Conservation (phyloP, 2,888 invertebrate species). For the Apamea anceps region DNA sequence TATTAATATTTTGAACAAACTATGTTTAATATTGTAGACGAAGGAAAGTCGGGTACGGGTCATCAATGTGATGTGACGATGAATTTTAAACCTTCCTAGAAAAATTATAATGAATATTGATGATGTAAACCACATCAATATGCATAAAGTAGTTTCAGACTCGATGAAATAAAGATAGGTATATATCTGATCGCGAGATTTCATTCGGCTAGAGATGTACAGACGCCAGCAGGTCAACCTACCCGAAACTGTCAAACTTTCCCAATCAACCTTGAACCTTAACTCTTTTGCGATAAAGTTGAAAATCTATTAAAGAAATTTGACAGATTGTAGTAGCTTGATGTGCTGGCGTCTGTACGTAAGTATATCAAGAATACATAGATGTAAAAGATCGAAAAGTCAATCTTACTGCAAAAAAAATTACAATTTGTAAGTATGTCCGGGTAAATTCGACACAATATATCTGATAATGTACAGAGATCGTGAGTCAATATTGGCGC, state of each 20-base stretch:
- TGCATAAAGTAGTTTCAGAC: not conserved
- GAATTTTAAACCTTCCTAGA: not conserved
- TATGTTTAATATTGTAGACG: not conserved
- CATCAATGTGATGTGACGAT: not conserved
- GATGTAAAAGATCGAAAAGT: constrained; percentile 54
- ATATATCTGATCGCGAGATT: not conserved
- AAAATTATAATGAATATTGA: not conserved
- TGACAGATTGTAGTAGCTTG: no score
- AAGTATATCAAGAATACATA: not conserved
- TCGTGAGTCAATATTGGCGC: constrained; percentile 75
- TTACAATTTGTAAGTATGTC: not conserved
- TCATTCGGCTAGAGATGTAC: constrained; percentile 2
- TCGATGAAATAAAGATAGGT: not conserved
- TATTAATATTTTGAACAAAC: not conserved
- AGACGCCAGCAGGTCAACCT: no score
- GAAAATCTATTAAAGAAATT: no score
- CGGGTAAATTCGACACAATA: constrained; percentile 70
- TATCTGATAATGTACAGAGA: constrained; percentile 71
- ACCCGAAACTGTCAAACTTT: no score
- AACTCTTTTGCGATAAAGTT: no score
- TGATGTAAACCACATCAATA: not conserved
- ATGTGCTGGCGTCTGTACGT: no score
- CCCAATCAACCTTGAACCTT: no score
- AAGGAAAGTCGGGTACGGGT: not conserved
- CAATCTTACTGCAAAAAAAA: constrained; percentile 34